Percentiles rank a stretch among this genome's conserved stretches.
Conservation (phyloP, 2,797 vertebrate species). For the Myiothlypis coronata region DNA sequence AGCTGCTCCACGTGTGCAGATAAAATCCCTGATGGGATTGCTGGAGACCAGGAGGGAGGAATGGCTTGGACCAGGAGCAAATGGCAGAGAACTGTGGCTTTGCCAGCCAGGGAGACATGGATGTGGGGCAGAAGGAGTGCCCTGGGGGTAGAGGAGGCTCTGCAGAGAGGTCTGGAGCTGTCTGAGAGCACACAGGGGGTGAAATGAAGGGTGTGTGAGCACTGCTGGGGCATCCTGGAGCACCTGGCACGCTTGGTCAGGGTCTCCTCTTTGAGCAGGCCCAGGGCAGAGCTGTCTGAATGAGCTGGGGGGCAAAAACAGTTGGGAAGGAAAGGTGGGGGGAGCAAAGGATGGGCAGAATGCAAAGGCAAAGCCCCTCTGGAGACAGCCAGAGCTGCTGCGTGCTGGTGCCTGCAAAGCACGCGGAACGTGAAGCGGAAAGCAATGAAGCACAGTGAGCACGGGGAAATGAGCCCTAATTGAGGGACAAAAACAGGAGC, state of each 20-base stretch:
- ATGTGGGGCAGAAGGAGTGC: fast-evolving
- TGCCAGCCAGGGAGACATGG: fast-evolving
- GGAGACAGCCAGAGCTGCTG: background rate
- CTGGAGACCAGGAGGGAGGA: background rate
- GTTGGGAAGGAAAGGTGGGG: fast-evolving
- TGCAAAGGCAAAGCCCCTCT: background rate
- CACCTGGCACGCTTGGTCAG: background rate
- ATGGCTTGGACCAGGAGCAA: background rate
- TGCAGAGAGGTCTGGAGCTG: background rate
- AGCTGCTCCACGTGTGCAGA: fast-evolving
- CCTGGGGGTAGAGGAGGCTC: background rate
- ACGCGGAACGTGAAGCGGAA: constrained; percentile 50
- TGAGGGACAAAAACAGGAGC: constrained; percentile 56
- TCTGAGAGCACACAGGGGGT: background rate
- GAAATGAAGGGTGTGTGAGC: background rate
- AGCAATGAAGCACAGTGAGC: constrained; percentile 34
- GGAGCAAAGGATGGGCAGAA: background rate
- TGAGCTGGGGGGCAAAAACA: background rate
- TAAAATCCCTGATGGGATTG: background rate
- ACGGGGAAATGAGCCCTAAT: constrained; percentile 24
- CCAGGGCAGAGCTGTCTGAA: background rate
- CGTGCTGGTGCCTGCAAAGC: background rate
- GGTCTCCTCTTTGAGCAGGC: background rate
- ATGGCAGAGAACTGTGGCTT: background rate
- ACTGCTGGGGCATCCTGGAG: background rate